phyloP scores from a whole-genome alignment of 1,140 invertebrate species.

The Xylocopa sonorina region DNA sequence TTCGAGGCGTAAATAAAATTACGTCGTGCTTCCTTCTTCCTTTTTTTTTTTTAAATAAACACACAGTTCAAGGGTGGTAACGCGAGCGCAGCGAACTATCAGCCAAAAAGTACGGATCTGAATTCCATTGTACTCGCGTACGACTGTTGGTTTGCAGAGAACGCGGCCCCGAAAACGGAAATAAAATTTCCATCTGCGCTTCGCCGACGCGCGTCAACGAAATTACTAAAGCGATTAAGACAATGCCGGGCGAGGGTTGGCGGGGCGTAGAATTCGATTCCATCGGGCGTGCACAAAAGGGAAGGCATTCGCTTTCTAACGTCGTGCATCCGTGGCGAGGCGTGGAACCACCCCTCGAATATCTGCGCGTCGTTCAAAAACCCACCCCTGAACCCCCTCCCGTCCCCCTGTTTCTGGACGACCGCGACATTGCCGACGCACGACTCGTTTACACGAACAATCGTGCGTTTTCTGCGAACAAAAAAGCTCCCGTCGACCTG shows the following conservation, averaged over 20 bases:
- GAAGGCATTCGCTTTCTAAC: slow-evolving; percentile 19
- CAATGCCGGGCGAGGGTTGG: slow-evolving; percentile 6
- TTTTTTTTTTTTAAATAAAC: not conserved
- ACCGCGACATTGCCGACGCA: slow-evolving; percentile 49
- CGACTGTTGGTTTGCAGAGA: slow-evolving; percentile 33
- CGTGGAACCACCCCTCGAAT: slow-evolving; percentile 41
- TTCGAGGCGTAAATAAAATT: slow-evolving; percentile 12
- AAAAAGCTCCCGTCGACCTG: slow-evolving; percentile 67
- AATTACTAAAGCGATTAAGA: slow-evolving; percentile 50
- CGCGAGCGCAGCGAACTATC: not conserved
- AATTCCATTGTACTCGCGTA: slow-evolving; percentile 6
- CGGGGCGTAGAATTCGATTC: slow-evolving; percentile 37
- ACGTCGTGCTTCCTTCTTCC: not conserved
- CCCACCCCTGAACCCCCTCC: too few species aligned
- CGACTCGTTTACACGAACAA: slow-evolving; percentile 65
- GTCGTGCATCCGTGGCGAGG: slow-evolving; percentile 22
- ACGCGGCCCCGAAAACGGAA: slow-evolving; percentile 33
- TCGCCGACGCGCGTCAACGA: slow-evolving; percentile 21
- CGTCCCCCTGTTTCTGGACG: not conserved
- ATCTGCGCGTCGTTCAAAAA: too few species aligned
- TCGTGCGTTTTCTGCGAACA: slow-evolving; percentile 60
- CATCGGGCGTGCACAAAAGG: not conserved
- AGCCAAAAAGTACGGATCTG: not conserved
- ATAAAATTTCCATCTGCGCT: slow-evolving; percentile 48
- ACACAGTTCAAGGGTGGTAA: not conserved